Evolutionary conservation across 2,888 invertebrate species (phyloP), one percentile per base, ranked within the genome.

Genomic region (Callinectes sapidus): DNA sequence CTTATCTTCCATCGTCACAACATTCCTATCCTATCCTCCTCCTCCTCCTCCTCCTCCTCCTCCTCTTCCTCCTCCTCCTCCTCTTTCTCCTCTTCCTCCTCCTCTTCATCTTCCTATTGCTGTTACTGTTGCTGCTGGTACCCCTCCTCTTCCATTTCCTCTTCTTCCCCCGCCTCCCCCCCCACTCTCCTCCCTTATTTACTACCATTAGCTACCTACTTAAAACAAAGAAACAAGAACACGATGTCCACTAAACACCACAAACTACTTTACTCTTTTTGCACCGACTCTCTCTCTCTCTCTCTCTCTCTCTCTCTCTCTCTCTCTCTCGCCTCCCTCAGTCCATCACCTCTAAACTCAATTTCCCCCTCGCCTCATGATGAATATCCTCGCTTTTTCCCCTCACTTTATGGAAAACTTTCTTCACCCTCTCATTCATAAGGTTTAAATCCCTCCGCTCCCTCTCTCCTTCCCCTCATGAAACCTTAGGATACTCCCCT

Each of bases 201-300:
- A 61, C 61, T 16, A 61, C 18, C 61, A 61, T 61, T 61, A 61
- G 61, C 61, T 61, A 61, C 18, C 61, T 16, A 61, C 23, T 71
- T 71, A 71, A 71, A 71, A 71, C 71, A n/a, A n/a, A 71, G 28
- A 71, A 71, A 71, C n/a, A 71, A n/a, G 28, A 28, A 71, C n/a
- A 71, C 23, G 23, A 10, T 10, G 10, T 71, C 71, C 23, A 18
- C 23, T 71, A 71, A 71, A 71, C 71, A 71, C 71, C 10, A 71
- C 71, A 71, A 23, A 71, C 71, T 8, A n/a, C 23, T 71, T 71
- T 71, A 23, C 71, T 23, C 10, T 71, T 10, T 10, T 0, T 28
- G 6, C 71, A 71, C 71, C 14, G n/a, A n/a, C 71, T 71, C 71
- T 28, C 71, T 10, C 28, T 28, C 28, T 71, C 71, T 23, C 71